Conservation (phyloP, 2,888 invertebrate species). For the Colostygia pectinataria region DNA sequence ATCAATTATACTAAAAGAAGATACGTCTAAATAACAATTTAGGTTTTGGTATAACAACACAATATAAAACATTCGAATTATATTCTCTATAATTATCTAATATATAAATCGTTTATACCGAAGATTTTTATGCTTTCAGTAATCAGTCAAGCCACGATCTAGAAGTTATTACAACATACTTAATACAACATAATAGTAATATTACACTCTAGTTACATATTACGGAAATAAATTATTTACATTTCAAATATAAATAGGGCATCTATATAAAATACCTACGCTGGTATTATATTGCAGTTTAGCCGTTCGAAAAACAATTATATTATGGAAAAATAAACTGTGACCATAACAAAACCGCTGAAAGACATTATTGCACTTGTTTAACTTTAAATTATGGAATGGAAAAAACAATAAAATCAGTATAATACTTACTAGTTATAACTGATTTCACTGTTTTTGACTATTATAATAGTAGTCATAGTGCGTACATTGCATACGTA, state of each 20-base stretch:
- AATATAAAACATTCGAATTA: slow-evolving; percentile 68
- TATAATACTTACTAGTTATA: too few species aligned
- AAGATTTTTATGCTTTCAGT: slow-evolving; percentile 47
- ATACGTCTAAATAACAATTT: slow-evolving; percentile 51
- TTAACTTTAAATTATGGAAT: slow-evolving; percentile 27
- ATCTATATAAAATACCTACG: slow-evolving; percentile 24
- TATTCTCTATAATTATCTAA: slow-evolving; percentile 56
- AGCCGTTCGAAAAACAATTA: slow-evolving; percentile 20
- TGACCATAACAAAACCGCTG: slow-evolving; percentile 26
- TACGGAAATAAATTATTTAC: slow-evolving; percentile 30
- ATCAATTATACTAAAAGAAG: slow-evolving; percentile 58
- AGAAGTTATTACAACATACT: slow-evolving; percentile 40
- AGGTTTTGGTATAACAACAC: slow-evolving; percentile 63
- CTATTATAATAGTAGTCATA: too few species aligned
- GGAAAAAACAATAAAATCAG: slow-evolving; percentile 21
- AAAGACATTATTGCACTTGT: slow-evolving; percentile 32
- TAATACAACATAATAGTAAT: slow-evolving; percentile 2
- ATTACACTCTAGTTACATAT: slow-evolving; percentile 10
- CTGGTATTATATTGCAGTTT: slow-evolving; percentile 33
- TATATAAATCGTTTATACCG: slow-evolving; percentile 45
- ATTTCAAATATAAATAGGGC: slow-evolving; percentile 33
- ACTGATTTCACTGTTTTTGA: too few species aligned
- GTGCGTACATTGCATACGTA: too few species aligned
- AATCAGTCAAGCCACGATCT: slow-evolving; percentile 55
- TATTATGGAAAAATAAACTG: slow-evolving; percentile 24